Evolutionary conservation across 2,888 invertebrate species (phyloP).

Genomic region (Macrophya annulata): DNA sequence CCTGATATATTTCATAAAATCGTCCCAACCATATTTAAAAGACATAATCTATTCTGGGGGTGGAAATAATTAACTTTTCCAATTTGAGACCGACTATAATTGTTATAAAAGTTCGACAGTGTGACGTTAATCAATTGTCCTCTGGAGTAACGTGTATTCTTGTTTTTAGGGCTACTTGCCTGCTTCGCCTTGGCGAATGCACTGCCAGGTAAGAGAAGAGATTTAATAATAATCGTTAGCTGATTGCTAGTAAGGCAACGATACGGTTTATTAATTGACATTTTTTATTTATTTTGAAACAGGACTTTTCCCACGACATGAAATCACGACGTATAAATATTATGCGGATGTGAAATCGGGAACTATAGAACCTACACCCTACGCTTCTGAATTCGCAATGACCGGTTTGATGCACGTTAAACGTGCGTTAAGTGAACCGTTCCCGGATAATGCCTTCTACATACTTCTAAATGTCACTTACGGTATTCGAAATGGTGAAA

Average conservation of each 20-base stretch:
- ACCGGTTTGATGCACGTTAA: slow-evolving; percentile 75
- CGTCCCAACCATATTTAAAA: neutral
- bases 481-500: slow-evolving; percentile 73
- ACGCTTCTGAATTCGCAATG: slow-evolving; percentile 74
- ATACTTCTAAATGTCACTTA: slow-evolving; percentile 74
- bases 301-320: slow-evolving; percentile 79
- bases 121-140: neutral
- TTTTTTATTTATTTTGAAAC: slow-evolving; percentile 14
- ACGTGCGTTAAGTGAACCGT: slow-evolving; percentile 65
- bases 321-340: slow-evolving; percentile 79
- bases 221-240: slow-evolving; percentile 34
- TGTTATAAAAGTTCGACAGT: neutral
- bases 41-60: neutral
- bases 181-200: slow-evolving; percentile 63
- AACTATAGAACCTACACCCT: slow-evolving; percentile 72
- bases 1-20: neutral
- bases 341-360: slow-evolving; percentile 76
- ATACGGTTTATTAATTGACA: neutral
- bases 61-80: neutral
- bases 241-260: neutral
- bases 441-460: slow-evolving; percentile 69
- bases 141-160: slow-evolving; percentile 17
- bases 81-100: neutral
- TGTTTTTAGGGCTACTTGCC: slow-evolving; percentile 65
- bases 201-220: slow-evolving; percentile 66